These are phyloP conservation scores for Dissostichus mawsoni DNA, from an alignment of 2,113 vertebrate species.

Conservation along the genomic window DNA sequence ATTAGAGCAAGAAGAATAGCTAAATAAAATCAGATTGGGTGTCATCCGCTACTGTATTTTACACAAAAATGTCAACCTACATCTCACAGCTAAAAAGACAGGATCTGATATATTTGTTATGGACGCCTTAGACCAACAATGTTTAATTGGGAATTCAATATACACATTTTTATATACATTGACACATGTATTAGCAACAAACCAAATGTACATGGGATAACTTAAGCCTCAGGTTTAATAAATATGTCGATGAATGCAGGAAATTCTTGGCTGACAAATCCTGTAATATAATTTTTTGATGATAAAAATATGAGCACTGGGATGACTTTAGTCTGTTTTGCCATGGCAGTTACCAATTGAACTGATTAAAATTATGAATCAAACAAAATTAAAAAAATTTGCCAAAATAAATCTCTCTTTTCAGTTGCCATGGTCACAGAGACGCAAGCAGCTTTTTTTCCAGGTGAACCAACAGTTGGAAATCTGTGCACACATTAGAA, in stretches of 20 bases:
- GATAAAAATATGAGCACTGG: conserved; percentile 9
- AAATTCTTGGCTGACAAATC: conserved; percentile 25
- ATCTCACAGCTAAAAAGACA: conserved; percentile 35
- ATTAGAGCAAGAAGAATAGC: conserved; percentile 43
- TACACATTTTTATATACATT: conserved; percentile 83
- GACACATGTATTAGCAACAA: conserved; percentile 74
- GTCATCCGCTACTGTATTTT: conserved; percentile 7
- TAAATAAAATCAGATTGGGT: conserved; percentile 17
- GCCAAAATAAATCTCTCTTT: conserved; percentile 32
- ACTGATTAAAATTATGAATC: conserved; percentile 36
- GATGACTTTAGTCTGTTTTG: conserved; percentile 6
- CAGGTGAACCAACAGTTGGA: conserved; percentile 42
- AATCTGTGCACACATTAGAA: conserved; percentile 60
- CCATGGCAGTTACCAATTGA: conserved; percentile 30
- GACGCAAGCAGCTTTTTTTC: conserved; percentile 44
- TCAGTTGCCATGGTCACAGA: conserved; percentile 55
- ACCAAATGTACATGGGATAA: conserved; percentile 72
- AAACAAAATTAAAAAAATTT: conserved; percentile 24
- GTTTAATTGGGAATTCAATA: conserved; percentile 52
- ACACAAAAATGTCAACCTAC: conserved; percentile 18
- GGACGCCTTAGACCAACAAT: neutral
- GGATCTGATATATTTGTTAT: conserved; percentile 27
- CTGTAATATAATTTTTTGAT: neutral
- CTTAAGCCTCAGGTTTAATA: conserved; percentile 76
- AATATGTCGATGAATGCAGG: conserved; percentile 77